Base-by-base conservation (phyloP, 2,797 vertebrate genomes). In the Pterois miles region DNA sequence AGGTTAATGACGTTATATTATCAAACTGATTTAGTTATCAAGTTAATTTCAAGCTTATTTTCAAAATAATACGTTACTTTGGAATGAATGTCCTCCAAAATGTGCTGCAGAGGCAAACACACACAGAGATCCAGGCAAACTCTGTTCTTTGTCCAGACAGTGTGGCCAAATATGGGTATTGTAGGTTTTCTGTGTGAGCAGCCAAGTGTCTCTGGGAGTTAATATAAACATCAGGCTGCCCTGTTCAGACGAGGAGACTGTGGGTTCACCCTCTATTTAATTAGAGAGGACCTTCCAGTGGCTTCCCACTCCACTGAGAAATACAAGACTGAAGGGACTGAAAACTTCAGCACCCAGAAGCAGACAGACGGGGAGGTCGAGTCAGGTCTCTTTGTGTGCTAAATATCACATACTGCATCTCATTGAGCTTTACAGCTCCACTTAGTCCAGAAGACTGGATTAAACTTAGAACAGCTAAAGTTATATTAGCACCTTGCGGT, bases 81-180 rank as follows among this genome's bases (percentile, higher is more conserved):
- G 52, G 53, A 64, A 50, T 53, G 43, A 58, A 65, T 54, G 27
- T 66, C 40, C 6, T 60, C 22, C n/a, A n/a, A 63, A 79, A 64
- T n/a, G n/a, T 52, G 29, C 69, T 29, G 33, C 9, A 33, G 27
- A 62, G 20, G n/a, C 64, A 74, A 58, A 46, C 63, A 50, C 43
- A 50, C 50, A 53, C 53, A 64, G 6, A 71, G 33, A 70, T 27
- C 31, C 23, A 68, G 27, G 20, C 27, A n/a, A 31, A 57, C 57
- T 23, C 74, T 76, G 76, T 18, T 84, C 86, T 81, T 56, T 67
- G 84, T 90, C 78, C 80, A 78, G 78, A 86, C 74, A 76, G 59
- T 9, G 71, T 86, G 74, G 73, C 95, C 93, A 92, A 93, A 95
- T 94, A 96, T 87, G 93, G 95, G 33, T 43, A 75, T 71, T 27